Percentiles rank a stretch among this genome's conserved stretches.
These are phyloP conservation scores for Macrophya alboannulata DNA, from an alignment of 2,888 invertebrate species.

Conservation along the genomic window DNA sequence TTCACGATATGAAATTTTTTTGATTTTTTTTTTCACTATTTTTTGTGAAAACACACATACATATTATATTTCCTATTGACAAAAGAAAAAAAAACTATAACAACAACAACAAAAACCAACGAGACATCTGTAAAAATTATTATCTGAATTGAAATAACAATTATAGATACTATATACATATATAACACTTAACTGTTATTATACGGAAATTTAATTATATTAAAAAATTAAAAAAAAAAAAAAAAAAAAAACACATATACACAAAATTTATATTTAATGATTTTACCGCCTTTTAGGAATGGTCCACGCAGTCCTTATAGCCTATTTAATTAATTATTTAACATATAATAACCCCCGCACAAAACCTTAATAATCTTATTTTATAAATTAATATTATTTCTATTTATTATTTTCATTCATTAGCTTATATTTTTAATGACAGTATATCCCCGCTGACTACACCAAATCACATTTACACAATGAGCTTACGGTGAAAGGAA, in stretches of 20 bases:
- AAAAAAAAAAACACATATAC: not conserved
- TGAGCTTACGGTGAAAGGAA: not conserved
- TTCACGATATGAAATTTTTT: conserved; percentile 11
- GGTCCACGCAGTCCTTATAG: conserved; percentile 77
- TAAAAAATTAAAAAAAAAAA: not conserved
- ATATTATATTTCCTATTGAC: not conserved
- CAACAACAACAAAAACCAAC: not conserved
- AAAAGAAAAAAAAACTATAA: not conserved
- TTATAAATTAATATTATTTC: conserved; percentile 3
- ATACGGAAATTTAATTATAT: conserved; percentile 22
- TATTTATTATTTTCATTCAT: conserved; percentile 1
- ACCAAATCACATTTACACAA: not conserved
- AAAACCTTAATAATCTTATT: not conserved
- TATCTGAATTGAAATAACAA: not conserved
- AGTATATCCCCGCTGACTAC: not conserved
- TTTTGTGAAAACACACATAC: not conserved
- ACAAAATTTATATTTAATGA: conserved; percentile 30
- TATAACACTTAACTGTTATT: conserved; percentile 14
- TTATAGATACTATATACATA: not conserved
- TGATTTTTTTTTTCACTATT: not conserved
- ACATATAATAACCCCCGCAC: conserved; percentile 6
- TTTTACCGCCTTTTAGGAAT: conserved; percentile 68
- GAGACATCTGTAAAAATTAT: not conserved
- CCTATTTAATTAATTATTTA: conserved; percentile 20
- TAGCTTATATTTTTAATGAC: not conserved